A percentile compares a stretch with the other conserved stretches of the same genome.
Conservation (phyloP, 2,797 vertebrate genomes). For the Scarus forsteni region DNA sequence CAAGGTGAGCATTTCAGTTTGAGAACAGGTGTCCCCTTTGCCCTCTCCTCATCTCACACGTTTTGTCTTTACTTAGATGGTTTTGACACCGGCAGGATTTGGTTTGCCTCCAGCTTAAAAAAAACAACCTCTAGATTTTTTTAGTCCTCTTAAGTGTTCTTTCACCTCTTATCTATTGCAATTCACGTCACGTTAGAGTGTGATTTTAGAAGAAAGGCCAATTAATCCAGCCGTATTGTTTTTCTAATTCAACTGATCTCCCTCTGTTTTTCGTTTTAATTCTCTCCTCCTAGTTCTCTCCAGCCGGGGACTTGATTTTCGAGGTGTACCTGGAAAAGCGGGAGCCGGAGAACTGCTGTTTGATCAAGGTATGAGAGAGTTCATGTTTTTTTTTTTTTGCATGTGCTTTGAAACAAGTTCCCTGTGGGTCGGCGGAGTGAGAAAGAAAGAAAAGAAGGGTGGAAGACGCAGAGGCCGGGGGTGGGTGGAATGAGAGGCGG, state of each 20-base stretch:
- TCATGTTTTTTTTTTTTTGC: not conserved
- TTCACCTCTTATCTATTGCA: constrained; percentile 37
- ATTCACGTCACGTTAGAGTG: constrained; percentile 32
- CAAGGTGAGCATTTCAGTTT: constrained; percentile 15
- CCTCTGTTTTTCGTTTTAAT: not conserved
- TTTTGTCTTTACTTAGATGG: constrained; percentile 49
- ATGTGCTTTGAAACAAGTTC: constrained; percentile 21
- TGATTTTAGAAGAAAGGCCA: constrained; percentile 57
- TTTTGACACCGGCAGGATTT: constrained; percentile 34
- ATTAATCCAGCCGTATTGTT: constrained; percentile 56
- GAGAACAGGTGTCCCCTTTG: constrained; percentile 6
- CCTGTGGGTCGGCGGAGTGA: constrained; percentile 23
- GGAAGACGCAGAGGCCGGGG: constrained; percentile 16
- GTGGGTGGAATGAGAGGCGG: constrained; percentile 30
- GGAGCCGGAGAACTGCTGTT: constrained; percentile 91
- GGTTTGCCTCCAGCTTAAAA: constrained; percentile 42
- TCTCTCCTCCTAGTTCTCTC: constrained; percentile 86
- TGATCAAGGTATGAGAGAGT: constrained; percentile 90
- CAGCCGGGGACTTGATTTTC: constrained; percentile 95
- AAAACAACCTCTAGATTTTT: constrained; percentile 44
- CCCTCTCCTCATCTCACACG: constrained; percentile 16
- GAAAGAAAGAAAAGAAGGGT: not conserved
- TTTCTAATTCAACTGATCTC: constrained; percentile 50
- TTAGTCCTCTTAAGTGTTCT: constrained; percentile 35
- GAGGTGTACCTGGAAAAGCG: constrained; percentile 95